Evolutionary conservation across 1,140 invertebrate species (phyloP).

Genomic region (Nasonia vitripennis): DNA sequence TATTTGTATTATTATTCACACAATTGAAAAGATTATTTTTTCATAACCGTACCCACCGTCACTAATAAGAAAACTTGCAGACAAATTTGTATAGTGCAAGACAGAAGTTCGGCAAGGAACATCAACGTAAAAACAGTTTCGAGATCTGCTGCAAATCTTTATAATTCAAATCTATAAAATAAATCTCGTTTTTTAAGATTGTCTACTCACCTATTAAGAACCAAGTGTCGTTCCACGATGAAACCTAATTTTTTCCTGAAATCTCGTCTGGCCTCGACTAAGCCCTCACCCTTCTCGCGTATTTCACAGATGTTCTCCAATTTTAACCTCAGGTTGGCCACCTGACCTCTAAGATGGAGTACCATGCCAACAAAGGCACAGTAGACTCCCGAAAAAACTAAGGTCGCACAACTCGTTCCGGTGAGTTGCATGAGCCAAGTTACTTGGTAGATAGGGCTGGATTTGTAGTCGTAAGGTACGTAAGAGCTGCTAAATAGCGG

Average conservation of each 20-base stretch:
- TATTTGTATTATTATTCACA: neutral
- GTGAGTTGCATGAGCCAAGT: constrained; percentile 37
- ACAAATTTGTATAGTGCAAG: constrained; percentile 43
- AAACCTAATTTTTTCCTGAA: neutral
- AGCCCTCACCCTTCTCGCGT: too few relatives aligned
- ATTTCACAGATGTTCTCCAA: too few relatives aligned
- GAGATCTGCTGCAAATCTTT: constrained; percentile 44
- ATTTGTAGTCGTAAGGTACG: constrained; percentile 38
- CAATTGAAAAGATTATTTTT: neutral
- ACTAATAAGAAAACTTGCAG: constrained; percentile 39
- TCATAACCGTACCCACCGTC: constrained; percentile 21
- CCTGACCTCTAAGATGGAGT: constrained; percentile 34
- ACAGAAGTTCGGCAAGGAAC: constrained; percentile 37
- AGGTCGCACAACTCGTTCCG: neutral
- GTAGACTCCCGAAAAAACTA: constrained; percentile 29
- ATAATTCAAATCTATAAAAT: neutral
- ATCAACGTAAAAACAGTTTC: constrained; percentile 41
- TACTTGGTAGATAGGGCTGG: constrained; percentile 34
- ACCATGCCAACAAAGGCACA: constrained; percentile 36
- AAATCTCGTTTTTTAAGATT: neutral
- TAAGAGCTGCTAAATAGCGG: constrained; percentile 20
- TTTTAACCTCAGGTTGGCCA: constrained; percentile 23
- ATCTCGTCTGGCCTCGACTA: neutral
- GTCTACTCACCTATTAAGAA: constrained; percentile 31
- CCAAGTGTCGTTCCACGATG: constrained; percentile 13